Percentiles rank a stretch among this genome's conserved stretches.
These are phyloP conservation scores for Fabriciana adippe DNA, from an alignment of 2,888 invertebrate species.

Conservation along the genomic window DNA sequence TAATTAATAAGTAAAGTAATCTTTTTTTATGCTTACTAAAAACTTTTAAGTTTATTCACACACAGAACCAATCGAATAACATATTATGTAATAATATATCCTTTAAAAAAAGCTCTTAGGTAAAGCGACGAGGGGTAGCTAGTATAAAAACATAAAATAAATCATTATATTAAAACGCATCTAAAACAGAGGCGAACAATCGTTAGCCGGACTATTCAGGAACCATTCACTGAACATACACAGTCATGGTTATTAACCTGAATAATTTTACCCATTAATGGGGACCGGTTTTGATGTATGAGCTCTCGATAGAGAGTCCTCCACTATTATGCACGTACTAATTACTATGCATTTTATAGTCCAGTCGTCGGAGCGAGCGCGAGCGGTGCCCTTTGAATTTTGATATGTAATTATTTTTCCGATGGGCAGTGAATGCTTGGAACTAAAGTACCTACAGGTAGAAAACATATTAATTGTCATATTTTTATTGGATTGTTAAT, in stretches of 20 bases:
- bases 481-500: too few species aligned
- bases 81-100: too few species aligned
- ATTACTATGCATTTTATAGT: conserved; percentile 33
- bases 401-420: conserved; percentile 30
- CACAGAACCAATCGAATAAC: too few species aligned
- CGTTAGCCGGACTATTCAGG: too few species aligned
- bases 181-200: too few species aligned
- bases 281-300: conserved; percentile 31
- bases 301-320: conserved; percentile 36
- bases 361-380: conserved; percentile 25
- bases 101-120: too few species aligned
- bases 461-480: neutral
- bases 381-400: conserved; percentile 30
- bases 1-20: too few species aligned
- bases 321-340: conserved; percentile 35
- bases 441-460: conserved; percentile 23
- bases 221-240: conserved; percentile 6
- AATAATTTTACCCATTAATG: conserved; percentile 41
- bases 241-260: conserved; percentile 31
- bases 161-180: too few species aligned
- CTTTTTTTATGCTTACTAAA: too few species aligned
- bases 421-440: conserved; percentile 12
- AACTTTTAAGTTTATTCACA: too few species aligned
- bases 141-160: too few species aligned
- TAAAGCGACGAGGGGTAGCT: too few species aligned